These are phyloP conservation scores for Ostrea denselamellosa DNA, from an alignment of 1,140 invertebrate species.

Conservation along the genomic window DNA sequence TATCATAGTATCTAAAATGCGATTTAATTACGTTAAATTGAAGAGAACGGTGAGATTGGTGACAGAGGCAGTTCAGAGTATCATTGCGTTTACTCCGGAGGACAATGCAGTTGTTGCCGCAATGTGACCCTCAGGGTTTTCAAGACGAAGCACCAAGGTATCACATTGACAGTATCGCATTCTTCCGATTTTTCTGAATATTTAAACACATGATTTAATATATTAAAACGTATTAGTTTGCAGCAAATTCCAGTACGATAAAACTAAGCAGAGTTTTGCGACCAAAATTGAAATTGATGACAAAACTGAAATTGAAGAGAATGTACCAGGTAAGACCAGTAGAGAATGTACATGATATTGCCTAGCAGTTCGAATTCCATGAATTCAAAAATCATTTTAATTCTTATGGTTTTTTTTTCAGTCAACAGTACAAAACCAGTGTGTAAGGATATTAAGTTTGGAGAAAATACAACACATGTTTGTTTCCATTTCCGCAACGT, in stretches of 20 bases:
- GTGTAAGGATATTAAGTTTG: not conserved
- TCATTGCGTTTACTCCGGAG: not conserved
- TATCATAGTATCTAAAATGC: no score
- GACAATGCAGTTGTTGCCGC: not conserved
- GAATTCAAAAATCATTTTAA: not conserved
- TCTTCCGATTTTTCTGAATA: no score
- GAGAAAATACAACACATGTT: not conserved
- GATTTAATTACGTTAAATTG: no score
- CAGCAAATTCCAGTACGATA: conserved; percentile 5
- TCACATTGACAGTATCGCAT: not conserved
- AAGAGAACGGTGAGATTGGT: no score
- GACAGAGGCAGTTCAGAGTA: not conserved
- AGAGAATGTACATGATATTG: not conserved
- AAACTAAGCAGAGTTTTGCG: not conserved
- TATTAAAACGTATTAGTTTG: not conserved
- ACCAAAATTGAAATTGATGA: not conserved
- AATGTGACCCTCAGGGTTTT: not conserved
- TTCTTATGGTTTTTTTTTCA: not conserved
- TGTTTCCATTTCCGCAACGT: conserved; percentile 5
- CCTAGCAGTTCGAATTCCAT: not conserved
- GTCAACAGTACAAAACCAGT: not conserved
- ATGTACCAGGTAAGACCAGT: not conserved
- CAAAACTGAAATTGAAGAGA: not conserved
- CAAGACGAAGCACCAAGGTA: not conserved
- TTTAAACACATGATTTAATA: not conserved